A percentile compares a stretch with the other conserved stretches of the same genome.
phyloP scores from a whole-genome alignment of 2,797 vertebrate species.

The Petrocephalus sullivani region DNA sequence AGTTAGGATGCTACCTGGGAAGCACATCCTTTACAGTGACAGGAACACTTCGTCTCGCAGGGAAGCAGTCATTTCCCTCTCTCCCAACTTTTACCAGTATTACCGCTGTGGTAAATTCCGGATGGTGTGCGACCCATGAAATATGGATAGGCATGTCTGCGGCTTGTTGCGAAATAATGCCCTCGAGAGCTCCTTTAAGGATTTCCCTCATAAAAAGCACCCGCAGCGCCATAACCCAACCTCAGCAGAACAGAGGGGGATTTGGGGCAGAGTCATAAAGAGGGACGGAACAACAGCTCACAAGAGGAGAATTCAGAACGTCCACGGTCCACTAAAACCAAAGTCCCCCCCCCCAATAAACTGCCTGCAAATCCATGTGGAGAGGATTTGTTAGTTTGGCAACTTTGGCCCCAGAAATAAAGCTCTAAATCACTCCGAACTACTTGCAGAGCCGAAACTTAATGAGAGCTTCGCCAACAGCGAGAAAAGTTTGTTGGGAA shows the following conservation, averaged over 20 bases:
- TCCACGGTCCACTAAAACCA: constrained; percentile 1
- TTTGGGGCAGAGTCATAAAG: background rate
- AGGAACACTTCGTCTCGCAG: background rate
- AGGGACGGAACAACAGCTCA: background rate
- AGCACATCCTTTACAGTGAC: background rate
- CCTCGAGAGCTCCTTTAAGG: background rate
- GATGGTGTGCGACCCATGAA: background rate
- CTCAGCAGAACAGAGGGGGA: background rate
- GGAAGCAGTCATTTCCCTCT: background rate
- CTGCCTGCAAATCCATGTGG: background rate
- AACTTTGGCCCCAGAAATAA: background rate
- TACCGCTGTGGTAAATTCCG: background rate
- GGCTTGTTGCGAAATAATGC: background rate
- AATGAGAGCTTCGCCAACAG: too few relatives aligned
- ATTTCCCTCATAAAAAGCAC: background rate
- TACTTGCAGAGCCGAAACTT: background rate
- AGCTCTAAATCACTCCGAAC: background rate
- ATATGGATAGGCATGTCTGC: background rate
- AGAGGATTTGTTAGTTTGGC: constrained; percentile 9
- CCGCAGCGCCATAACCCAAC: background rate
- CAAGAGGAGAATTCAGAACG: background rate
- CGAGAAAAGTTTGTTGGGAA: background rate
- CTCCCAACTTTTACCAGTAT: background rate
- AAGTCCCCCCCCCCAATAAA: background rate
- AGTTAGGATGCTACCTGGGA: background rate